phyloP scores from a whole-genome alignment of 2,888 invertebrate species.

The Drosophila meridionalis region DNA sequence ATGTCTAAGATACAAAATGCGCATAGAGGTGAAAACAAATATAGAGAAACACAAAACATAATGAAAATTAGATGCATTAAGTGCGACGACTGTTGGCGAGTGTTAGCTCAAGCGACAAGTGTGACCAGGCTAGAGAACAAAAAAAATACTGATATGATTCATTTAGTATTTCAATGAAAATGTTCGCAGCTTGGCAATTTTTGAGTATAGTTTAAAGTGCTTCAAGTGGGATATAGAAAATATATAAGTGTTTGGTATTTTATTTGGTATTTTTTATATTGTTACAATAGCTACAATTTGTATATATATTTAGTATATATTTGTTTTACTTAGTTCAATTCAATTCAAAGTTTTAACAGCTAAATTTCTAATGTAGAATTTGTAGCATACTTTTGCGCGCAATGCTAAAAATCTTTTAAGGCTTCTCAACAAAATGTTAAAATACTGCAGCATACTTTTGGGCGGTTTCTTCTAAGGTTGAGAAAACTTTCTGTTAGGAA shows the following conservation, averaged over 20 bases:
- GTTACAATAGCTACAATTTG: not conserved
- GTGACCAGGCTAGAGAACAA: conserved; percentile 20
- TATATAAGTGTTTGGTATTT: not conserved
- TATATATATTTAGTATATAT: not conserved
- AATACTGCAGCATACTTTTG: not conserved
- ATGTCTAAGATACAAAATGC: conserved; percentile 56
- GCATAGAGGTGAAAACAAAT: conserved; percentile 70
- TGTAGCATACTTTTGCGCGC: conserved; percentile 1
- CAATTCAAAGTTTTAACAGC: not conserved
- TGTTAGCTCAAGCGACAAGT: conserved; percentile 27
- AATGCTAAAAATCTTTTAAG: no score
- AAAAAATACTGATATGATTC: not conserved
- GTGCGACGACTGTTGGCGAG: conserved; percentile 27
- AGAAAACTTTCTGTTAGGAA: no score
- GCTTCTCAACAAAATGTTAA: no score
- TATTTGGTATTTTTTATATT: not conserved
- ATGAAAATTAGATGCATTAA: conserved; percentile 36
- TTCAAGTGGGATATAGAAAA: not conserved
- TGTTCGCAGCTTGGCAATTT: not conserved
- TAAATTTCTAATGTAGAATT: not conserved
- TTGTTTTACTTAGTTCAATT: not conserved
- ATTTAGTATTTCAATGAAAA: not conserved
- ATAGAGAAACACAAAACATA: conserved; percentile 6
- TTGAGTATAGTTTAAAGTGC: not conserved
- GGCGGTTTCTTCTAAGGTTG: no score